Evolutionary conservation across 2,113 vertebrate genomes (phyloP).

Genomic region (Larimichthys crocea): DNA sequence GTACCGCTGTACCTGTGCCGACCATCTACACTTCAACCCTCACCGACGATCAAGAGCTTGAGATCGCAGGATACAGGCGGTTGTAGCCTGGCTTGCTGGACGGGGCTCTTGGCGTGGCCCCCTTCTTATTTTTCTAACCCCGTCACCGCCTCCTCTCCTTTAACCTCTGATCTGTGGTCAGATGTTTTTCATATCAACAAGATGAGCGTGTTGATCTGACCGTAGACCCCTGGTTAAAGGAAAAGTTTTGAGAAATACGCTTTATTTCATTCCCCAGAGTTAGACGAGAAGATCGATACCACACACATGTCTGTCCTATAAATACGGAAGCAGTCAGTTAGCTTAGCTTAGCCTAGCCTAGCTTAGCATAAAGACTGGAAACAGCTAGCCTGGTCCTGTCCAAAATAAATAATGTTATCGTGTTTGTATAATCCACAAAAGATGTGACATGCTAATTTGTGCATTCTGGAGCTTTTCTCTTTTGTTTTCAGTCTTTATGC

Average conservation of each 20-base stretch:
- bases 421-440: too few species aligned
- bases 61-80: too few species aligned
- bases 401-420: neutral
- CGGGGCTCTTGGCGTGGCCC: slow-evolving; percentile 33
- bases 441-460: neutral
- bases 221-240: slow-evolving; percentile 50
- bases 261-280: neutral
- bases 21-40: too few species aligned
- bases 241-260: slow-evolving; percentile 26
- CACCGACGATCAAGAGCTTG: too few species aligned
- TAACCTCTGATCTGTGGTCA: slow-evolving; percentile 62
- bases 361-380: slow-evolving; percentile 8
- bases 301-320: too few species aligned
- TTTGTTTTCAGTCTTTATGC: neutral
- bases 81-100: slow-evolving; percentile 67
- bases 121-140: slow-evolving; percentile 34
- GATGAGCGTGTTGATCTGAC: slow-evolving; percentile 27
- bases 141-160: slow-evolving; percentile 25
- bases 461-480: too few species aligned
- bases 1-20: too few species aligned
- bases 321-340: neutral
- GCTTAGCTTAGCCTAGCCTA: neutral
- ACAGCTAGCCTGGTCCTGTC: neutral
- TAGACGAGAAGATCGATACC: neutral
- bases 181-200: slow-evolving; percentile 4